A percentile compares a stretch with the other conserved stretches of the same genome.
These are phyloP conservation scores for Andinoacara biseriatus DNA, from an alignment of 2,113 vertebrate genomes.

Conservation along the genomic window DNA sequence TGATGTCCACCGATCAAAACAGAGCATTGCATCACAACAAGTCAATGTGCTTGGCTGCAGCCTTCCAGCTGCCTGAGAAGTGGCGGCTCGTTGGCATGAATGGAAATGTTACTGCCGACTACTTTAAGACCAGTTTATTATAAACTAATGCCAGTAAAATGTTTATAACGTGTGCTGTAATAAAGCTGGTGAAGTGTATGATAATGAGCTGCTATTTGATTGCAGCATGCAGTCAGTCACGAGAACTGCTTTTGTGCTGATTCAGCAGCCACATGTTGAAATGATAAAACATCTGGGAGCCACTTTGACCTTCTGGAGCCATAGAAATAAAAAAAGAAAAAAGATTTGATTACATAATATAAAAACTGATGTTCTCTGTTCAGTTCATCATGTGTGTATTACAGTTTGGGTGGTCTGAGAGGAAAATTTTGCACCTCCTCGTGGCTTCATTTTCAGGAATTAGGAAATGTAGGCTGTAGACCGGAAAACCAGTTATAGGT, in stretches of 20 bases:
- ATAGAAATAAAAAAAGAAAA: neutral
- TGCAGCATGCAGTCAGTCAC: neutral
- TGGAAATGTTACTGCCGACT: slow-evolving; percentile 17
- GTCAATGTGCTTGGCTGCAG: slow-evolving; percentile 40
- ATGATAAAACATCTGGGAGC: slow-evolving; percentile 3
- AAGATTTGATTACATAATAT: neutral
- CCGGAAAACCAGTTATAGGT: neutral
- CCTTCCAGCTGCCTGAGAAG: slow-evolving; percentile 16
- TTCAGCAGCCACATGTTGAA: neutral
- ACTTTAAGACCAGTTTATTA: slow-evolving; percentile 18
- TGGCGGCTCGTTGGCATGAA: neutral
- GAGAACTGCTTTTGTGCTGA: neutral
- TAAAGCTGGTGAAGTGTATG: slow-evolving; percentile 7
- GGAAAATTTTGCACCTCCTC: neutral
- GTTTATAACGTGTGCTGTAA: slow-evolving; percentile 6
- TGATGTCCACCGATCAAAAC: slow-evolving; percentile 68
- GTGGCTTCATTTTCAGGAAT: neutral
- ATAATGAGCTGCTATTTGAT: slow-evolving; percentile 26
- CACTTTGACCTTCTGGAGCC: neutral
- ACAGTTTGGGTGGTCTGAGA: neutral
- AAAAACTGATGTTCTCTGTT: neutral
- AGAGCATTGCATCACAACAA: slow-evolving; percentile 60
- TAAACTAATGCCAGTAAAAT: slow-evolving; percentile 17
- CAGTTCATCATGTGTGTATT: neutral
- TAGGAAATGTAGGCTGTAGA: neutral